Conservation (phyloP, 2,888 invertebrate species). For the Myopa testacea region DNA sequence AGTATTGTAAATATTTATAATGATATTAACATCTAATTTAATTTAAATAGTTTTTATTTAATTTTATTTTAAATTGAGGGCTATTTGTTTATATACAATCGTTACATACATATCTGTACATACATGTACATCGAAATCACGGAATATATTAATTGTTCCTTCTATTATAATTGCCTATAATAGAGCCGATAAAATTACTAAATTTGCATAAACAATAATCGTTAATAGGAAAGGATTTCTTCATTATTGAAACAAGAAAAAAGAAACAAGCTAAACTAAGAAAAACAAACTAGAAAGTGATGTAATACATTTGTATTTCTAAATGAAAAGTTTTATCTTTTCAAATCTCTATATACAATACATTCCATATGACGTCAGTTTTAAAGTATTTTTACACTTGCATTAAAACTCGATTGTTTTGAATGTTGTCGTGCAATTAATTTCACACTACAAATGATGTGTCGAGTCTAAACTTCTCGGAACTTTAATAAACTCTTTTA, state of each 20-base stretch:
- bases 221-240: not conserved
- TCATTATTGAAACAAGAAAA: not conserved
- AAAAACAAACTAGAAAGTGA: not conserved
- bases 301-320: not conserved
- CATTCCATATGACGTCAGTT: slow-evolving; percentile 18
- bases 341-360: not conserved
- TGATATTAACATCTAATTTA: too few relatives aligned
- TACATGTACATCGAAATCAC: too few relatives aligned
- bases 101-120: too few relatives aligned
- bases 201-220: not conserved
- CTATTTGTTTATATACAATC: too few relatives aligned
- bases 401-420: not conserved
- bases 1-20: too few relatives aligned
- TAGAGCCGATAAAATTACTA: not conserved
- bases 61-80: too few relatives aligned
- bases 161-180: not conserved
- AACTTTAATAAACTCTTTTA: too few relatives aligned
- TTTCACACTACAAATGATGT: not conserved
- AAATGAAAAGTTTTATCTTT: slow-evolving; percentile 1
- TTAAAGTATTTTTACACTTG: slow-evolving; percentile 1
- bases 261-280: too few relatives aligned
- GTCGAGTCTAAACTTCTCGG: too few relatives aligned
- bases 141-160: not conserved
- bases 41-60: too few relatives aligned
- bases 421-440: not conserved